Percentiles rank a stretch among this genome's conserved stretches.
These are phyloP conservation scores for Tribolium castaneum DNA, from an alignment of 1,140 invertebrate species.

Conservation along the genomic window DNA sequence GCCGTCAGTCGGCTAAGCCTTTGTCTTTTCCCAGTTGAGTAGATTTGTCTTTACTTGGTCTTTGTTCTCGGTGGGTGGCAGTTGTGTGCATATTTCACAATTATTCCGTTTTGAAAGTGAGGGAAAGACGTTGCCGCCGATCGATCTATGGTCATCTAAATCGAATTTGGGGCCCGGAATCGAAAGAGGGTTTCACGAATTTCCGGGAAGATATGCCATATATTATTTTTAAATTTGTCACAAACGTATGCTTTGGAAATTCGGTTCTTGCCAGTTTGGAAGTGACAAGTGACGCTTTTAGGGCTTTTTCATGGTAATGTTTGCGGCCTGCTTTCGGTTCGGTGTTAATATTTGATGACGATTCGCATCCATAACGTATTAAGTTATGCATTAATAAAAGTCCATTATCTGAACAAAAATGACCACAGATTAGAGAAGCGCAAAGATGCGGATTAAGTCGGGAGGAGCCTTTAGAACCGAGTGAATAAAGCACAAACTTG, in stretches of 20 bases:
- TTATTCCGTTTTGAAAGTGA: conserved; percentile 10
- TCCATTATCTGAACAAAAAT: conserved; percentile 52
- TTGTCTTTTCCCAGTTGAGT: conserved; percentile 46
- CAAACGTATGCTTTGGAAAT: conserved; percentile 52
- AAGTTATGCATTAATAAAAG: conserved; percentile 52
- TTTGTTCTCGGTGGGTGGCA: conserved; percentile 45
- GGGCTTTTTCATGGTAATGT: conserved; percentile 13
- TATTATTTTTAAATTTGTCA: conserved; percentile 61
- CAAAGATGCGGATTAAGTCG: conserved; percentile 43
- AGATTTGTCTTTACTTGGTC: conserved; percentile 49
- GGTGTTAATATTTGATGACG: conserved; percentile 34
- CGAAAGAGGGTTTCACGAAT: conserved; percentile 38
- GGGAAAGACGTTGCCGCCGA: not conserved
- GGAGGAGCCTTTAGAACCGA: conserved; percentile 36
- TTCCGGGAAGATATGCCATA: conserved; percentile 49
- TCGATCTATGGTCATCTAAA: conserved; percentile 54
- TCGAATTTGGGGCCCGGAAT: conserved; percentile 57
- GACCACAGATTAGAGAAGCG: conserved; percentile 46
- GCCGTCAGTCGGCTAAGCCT: conserved; percentile 43
- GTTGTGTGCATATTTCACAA: conserved; percentile 13
- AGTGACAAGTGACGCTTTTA: conserved; percentile 6
- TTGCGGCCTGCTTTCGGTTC: not conserved
- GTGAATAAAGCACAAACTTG: conserved; percentile 28
- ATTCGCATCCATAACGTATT: conserved; percentile 20
- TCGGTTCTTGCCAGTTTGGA: not conserved